These are phyloP conservation scores for Antheraea assamensis DNA, from an alignment of 2,888 invertebrate species.

Conservation along the genomic window DNA sequence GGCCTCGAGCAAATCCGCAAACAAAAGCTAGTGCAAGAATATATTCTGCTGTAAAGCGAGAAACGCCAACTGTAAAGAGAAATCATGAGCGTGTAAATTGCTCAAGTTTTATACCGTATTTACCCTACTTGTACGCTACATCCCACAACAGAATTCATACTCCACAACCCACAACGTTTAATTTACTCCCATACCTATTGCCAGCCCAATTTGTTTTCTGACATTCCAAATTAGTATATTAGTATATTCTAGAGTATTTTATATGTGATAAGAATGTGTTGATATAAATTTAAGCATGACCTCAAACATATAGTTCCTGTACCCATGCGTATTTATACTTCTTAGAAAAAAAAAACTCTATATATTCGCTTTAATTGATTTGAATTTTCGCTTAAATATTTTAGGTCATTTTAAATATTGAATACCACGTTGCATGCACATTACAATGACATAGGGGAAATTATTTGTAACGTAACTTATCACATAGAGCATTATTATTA, in stretches of 20 bases:
- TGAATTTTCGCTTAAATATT: too few species aligned
- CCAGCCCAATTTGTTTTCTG: neutral
- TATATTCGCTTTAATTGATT: too few species aligned
- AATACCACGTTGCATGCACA: too few species aligned
- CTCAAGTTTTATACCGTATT: neutral
- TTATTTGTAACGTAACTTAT: too few species aligned
- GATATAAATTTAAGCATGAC: neutral
- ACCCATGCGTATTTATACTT: neutral
- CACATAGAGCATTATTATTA: too few species aligned
- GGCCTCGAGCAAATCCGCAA: too few species aligned
- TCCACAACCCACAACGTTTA: neutral
- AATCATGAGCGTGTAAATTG: neutral
- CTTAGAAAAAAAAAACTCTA: neutral
- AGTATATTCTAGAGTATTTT: neutral
- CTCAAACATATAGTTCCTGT: neutral
- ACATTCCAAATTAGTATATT: neutral
- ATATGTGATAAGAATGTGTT: too few species aligned
- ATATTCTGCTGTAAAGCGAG: neutral
- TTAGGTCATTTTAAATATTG: too few species aligned
- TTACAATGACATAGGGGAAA: too few species aligned
- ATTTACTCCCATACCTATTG: neutral
- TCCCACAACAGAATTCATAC: neutral
- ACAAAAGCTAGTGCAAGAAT: too few species aligned
- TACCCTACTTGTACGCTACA: neutral
- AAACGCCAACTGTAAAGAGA: neutral